A percentile compares a stretch with the other conserved stretches of the same genome.
These are phyloP conservation scores for Planococcus citri DNA, from an alignment of 1,140 invertebrate species.

Conservation along the genomic window DNA sequence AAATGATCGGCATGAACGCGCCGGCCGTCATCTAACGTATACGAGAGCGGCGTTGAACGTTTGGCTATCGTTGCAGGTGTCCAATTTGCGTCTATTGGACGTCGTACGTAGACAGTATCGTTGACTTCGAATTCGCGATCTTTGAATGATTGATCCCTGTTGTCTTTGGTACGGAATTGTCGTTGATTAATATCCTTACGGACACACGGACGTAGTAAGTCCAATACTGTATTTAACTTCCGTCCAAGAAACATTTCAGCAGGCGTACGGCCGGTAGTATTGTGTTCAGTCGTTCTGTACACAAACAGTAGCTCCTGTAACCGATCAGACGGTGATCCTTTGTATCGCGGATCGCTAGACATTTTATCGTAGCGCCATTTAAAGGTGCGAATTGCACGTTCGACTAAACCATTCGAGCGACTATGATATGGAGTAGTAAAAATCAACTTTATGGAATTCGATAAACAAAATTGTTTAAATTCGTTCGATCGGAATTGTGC, in stretches of 20 bases:
- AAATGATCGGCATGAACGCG: background rate
- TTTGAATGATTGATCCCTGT: background rate
- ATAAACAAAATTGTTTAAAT: background rate
- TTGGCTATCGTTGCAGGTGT: background rate
- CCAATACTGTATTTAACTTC: background rate
- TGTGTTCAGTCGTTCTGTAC: background rate
- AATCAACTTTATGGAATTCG: background rate
- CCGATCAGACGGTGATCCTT: background rate
- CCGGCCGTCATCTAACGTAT: background rate
- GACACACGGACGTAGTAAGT: background rate
- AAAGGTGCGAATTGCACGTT: background rate
- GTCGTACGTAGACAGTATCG: background rate
- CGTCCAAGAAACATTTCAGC: background rate
- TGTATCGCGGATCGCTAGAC: background rate
- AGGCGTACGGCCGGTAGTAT: background rate
- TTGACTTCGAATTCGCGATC: background rate
- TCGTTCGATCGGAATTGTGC: background rate
- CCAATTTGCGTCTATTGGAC: background rate
- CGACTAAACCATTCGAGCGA: conserved; percentile 9
- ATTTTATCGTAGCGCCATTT: background rate
- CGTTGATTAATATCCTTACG: background rate
- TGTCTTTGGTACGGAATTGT: background rate
- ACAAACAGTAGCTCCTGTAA: background rate
- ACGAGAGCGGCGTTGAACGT: background rate
- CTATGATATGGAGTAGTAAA: background rate